phyloP scores from a whole-genome alignment of 2,113 vertebrate genomes.

The Corydoras maculifer region DNA sequence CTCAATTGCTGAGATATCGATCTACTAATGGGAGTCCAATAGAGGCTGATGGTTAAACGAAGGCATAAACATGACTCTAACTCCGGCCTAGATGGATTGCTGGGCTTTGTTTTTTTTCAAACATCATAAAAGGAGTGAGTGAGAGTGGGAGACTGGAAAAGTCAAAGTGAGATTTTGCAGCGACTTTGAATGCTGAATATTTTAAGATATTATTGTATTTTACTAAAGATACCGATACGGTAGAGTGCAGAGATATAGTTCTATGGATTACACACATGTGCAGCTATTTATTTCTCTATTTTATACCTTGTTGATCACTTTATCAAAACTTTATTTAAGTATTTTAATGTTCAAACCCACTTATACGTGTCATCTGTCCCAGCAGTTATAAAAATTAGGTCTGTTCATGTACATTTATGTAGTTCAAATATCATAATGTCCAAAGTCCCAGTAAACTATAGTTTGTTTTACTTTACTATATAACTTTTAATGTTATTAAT shows the following conservation, averaged over 20 bases:
- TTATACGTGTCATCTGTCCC: too few relatives aligned
- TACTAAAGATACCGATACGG: not conserved
- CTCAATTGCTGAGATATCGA: constrained; percentile 51
- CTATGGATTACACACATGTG: not conserved
- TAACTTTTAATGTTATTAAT: too few relatives aligned
- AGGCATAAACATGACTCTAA: constrained; percentile 38
- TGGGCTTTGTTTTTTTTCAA: constrained; percentile 7
- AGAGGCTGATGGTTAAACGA: constrained; percentile 50
- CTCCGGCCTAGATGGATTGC: constrained; percentile 30
- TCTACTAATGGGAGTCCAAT: constrained; percentile 54
- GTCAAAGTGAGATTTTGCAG: too few relatives aligned
- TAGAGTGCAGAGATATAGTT: not conserved
- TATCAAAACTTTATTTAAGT: too few relatives aligned
- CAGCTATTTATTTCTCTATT: not conserved
- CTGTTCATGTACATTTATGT: too few relatives aligned
- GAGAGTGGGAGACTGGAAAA: not conserved
- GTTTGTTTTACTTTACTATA: too few relatives aligned
- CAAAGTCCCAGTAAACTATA: too few relatives aligned
- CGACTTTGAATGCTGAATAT: not conserved
- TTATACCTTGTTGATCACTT: not conserved
- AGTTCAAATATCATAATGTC: not conserved
- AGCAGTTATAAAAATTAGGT: too few relatives aligned
- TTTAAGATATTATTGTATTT: not conserved
- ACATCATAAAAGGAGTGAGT: not conserved
- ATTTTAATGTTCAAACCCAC: too few relatives aligned